A percentile compares a stretch with the other conserved stretches of the same genome.
Evolutionary conservation across 2,888 invertebrate species (phyloP).

Genomic region (Dasypogon diadema): DNA sequence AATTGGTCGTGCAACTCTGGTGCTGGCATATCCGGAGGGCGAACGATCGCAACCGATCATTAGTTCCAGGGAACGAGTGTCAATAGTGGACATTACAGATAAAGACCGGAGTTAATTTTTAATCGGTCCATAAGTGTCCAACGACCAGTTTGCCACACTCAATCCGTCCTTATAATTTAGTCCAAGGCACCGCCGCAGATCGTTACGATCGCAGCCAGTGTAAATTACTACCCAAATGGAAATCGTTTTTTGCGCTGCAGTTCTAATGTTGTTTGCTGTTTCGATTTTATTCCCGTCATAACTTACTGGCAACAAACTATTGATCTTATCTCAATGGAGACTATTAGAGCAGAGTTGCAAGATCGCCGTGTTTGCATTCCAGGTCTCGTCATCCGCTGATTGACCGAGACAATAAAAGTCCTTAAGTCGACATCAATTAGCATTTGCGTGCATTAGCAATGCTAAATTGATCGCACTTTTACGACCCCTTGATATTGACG

Average conservation of each 20-base stretch:
- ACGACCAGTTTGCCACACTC: conserved; percentile 31
- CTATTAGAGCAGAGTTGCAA: neutral
- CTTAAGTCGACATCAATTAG: neutral
- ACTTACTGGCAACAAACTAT: conserved; percentile 19
- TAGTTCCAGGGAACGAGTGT: conserved; percentile 14
- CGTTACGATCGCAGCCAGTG: neutral
- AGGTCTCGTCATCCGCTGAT: conserved; percentile 1
- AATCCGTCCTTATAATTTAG: conserved; percentile 23
- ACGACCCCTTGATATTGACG: conserved; percentile 18
- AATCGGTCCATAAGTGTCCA: conserved; percentile 14
- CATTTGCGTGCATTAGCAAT: conserved; percentile 1
- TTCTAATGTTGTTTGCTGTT: neutral
- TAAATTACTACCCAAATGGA: neutral
- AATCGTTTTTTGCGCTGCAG: neutral
- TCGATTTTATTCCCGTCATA: conserved; percentile 27
- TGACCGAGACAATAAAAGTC: conserved; percentile 26
- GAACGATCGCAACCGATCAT: conserved; percentile 3
- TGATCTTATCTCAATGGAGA: conserved; percentile 8
- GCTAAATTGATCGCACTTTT: conserved; percentile 21
- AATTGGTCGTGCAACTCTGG: neutral
- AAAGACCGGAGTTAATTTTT: conserved; percentile 44
- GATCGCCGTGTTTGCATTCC: neutral
- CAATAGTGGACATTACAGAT: conserved; percentile 32
- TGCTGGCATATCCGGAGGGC: neutral
- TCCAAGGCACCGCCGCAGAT: neutral